Percentiles rank a stretch among this genome's conserved stretches.
Evolutionary conservation across 2,113 vertebrate species (phyloP).

Genomic region (Eidolon helvum): DNA sequence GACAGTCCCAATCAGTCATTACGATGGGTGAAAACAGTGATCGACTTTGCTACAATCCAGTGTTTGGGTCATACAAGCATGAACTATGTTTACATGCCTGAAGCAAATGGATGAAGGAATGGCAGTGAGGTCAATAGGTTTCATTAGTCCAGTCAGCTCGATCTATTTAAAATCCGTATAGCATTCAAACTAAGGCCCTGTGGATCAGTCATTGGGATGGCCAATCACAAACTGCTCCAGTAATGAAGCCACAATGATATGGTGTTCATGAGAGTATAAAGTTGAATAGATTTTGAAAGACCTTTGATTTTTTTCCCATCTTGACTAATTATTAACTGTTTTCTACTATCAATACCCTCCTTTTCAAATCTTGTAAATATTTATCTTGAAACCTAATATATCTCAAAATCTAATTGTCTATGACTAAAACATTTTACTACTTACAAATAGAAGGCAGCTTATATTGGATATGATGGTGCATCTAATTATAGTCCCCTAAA

Average conservation of each 20-base stretch:
- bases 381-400: neutral
- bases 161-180: neutral
- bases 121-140: neutral
- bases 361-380: neutral
- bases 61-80: neutral
- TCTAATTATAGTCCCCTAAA: neutral
- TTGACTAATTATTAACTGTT: neutral
- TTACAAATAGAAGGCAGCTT: neutral
- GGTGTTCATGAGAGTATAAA: neutral
- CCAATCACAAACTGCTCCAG: neutral
- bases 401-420: neutral
- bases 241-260: neutral
- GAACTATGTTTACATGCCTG: neutral
- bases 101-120: neutral
- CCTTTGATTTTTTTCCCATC: neutral
- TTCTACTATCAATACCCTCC: neutral
- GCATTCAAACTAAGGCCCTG: neutral
- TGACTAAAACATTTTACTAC: neutral
- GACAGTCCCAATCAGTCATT: conserved; percentile 18
- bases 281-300: neutral
- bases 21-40: neutral
- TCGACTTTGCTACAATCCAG: conserved; percentile 13
- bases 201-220: neutral
- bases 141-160: neutral
- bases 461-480: neutral